These are phyloP conservation scores for Trichonephila inaurata DNA, from an alignment of 1,140 invertebrate genomes.

Conservation along the genomic window DNA sequence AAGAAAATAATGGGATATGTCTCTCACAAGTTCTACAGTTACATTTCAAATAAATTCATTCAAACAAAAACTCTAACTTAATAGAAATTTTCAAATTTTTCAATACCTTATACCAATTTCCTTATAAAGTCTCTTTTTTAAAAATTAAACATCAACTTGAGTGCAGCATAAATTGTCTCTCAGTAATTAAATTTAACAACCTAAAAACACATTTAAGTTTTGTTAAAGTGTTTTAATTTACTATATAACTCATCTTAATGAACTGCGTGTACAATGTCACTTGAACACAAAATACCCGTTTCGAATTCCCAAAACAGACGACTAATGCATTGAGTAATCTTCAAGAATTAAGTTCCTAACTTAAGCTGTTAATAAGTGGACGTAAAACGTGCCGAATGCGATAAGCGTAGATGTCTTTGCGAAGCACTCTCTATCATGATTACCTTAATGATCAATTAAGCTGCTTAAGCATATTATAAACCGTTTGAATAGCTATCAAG, in stretches of 20 bases:
- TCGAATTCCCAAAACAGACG: not conserved
- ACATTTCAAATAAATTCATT: too few relatives aligned
- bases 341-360: not conserved
- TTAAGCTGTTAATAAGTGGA: not conserved
- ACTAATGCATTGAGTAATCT: not conserved
- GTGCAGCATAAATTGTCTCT: too few relatives aligned
- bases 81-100: too few relatives aligned
- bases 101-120: too few relatives aligned
- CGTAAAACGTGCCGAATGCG: not conserved
- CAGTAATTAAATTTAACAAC: too few relatives aligned
- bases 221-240: too few relatives aligned
- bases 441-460: constrained; percentile 8
- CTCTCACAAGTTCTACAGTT: too few relatives aligned
- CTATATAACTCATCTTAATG: not conserved
- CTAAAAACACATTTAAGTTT: too few relatives aligned
- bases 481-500: not conserved
- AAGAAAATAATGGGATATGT: too few relatives aligned
- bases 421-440: not conserved
- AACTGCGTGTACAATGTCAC: not conserved
- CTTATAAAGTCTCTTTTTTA: too few relatives aligned
- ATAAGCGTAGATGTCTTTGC: not conserved
- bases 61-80: too few relatives aligned
- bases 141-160: too few relatives aligned
- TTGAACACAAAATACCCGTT: not conserved
- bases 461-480: constrained; percentile 5